Conservation (phyloP, 2,797 vertebrate genomes). For the Schizopygopsis pylzovi region DNA sequence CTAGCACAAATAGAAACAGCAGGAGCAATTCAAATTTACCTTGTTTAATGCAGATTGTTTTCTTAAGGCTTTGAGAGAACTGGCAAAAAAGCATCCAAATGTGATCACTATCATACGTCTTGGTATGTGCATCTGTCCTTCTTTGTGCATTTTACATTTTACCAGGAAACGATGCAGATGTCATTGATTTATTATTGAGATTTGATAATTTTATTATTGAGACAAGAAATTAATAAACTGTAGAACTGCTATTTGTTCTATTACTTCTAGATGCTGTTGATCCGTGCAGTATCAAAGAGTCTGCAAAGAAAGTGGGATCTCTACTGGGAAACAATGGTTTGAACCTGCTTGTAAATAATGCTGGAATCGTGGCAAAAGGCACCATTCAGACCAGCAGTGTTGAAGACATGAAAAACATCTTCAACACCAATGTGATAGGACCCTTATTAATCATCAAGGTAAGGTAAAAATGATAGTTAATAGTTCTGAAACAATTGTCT, state of each 20-base stretch:
- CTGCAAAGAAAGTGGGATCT: slow-evolving; percentile 55
- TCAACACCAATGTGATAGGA: slow-evolving; percentile 52
- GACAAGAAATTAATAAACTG: background rate
- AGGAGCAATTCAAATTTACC: background rate
- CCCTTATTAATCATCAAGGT: slow-evolving; percentile 65
- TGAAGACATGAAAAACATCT: slow-evolving; percentile 63
- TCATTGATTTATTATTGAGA: background rate
- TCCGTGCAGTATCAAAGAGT: slow-evolving; percentile 17
- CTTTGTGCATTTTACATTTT: background rate
- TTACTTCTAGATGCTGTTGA: slow-evolving; percentile 12
- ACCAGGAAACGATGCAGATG: background rate
- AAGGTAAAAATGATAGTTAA: background rate
- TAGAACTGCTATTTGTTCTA: background rate
- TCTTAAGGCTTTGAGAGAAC: slow-evolving; percentile 17
- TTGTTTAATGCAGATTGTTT: background rate
- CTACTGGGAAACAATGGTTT: slow-evolving; percentile 62
- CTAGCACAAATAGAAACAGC: background rate
- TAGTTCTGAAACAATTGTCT: background rate
- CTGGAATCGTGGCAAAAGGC: slow-evolving; percentile 50
- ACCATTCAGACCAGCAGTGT: slow-evolving; percentile 48
- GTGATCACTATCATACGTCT: slow-evolving; percentile 28
- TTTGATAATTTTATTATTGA: no score
- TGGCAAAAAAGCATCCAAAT: slow-evolving; percentile 32
- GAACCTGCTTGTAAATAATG: slow-evolving; percentile 74
- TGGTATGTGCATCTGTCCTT: background rate